A percentile compares a stretch with the other conserved stretches of the same genome.
phyloP scores from a whole-genome alignment of 2,797 vertebrate genomes.

The Cephalopachus bancanus region DNA sequence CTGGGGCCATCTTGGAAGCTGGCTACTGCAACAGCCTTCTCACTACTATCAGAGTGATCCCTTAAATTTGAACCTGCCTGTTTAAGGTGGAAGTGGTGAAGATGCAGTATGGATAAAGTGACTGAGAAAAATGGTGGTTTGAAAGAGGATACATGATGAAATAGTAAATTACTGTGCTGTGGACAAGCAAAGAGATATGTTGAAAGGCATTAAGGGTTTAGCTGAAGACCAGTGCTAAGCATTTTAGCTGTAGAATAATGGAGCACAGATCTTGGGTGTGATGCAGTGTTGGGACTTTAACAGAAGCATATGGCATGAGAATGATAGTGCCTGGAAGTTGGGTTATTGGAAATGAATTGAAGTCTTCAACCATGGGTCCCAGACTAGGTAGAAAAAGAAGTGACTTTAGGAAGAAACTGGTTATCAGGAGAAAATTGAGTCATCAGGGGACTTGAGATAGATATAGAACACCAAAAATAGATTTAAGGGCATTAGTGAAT shows the following conservation, averaged over 20 bases:
- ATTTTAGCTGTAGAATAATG: not conserved
- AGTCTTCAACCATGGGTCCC: not conserved
- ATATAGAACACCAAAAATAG: not conserved
- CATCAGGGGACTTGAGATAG: not conserved
- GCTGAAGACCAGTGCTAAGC: not conserved
- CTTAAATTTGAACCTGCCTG: not conserved
- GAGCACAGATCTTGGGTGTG: not conserved
- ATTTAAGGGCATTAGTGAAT: not conserved
- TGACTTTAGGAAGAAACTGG: constrained; percentile 5
- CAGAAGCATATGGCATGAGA: not conserved
- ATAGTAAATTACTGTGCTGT: not conserved
- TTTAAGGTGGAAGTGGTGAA: not conserved
- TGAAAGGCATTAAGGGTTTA: not conserved
- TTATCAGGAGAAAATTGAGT: not conserved
- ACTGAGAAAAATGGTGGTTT: not conserved
- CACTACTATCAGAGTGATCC: not conserved
- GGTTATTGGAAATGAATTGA: not conserved
- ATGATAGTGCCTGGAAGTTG: not conserved
- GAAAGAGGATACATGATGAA: not conserved
- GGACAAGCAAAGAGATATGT: not conserved
- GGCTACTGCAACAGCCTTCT: not conserved
- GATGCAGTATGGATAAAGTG: not conserved
- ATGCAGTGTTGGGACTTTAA: not conserved
- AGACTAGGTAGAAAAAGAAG: not conserved
- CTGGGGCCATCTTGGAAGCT: not conserved